These are phyloP conservation scores for Lithobates pipiens DNA, from an alignment of 2,797 vertebrate genomes.

Conservation along the genomic window DNA sequence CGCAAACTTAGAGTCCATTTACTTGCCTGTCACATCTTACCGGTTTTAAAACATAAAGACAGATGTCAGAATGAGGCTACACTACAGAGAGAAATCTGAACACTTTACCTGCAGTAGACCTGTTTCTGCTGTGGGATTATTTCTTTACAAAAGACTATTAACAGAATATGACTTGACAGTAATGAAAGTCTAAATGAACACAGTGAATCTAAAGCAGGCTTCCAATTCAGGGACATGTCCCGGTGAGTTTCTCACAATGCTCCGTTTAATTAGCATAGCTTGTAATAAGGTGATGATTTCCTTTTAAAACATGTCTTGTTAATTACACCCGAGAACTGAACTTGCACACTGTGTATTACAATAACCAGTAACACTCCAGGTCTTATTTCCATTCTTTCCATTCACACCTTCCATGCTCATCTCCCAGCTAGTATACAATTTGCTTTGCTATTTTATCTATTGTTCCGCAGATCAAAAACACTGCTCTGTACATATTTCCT, in stretches of 20 bases:
- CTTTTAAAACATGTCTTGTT: conserved; percentile 35
- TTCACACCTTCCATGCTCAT: conserved; percentile 22
- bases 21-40: no score
- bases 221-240: conserved; percentile 34
- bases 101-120: not conserved
- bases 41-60: no score
- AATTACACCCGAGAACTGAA: conserved; percentile 38
- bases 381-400: conserved; percentile 12
- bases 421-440: not conserved
- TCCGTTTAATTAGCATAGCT: conserved; percentile 41
- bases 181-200: conserved; percentile 28
- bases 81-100: no score
- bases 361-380: conserved; percentile 4
- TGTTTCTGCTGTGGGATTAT: conserved; percentile 2
- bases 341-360: conserved; percentile 25
- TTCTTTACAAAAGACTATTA: conserved; percentile 34
- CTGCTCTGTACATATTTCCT: not conserved
- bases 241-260: conserved; percentile 30
- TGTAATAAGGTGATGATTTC: conserved; percentile 45
- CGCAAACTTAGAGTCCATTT: no score
- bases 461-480: conserved; percentile 22
- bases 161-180: conserved; percentile 37
- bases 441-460: conserved; percentile 1
- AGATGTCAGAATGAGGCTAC: no score
- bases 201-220: conserved; percentile 32